A percentile compares a stretch with the other conserved stretches of the same genome.
Conservation (phyloP, 2,888 invertebrate genomes). For the Allolobophora icterica region DNA sequence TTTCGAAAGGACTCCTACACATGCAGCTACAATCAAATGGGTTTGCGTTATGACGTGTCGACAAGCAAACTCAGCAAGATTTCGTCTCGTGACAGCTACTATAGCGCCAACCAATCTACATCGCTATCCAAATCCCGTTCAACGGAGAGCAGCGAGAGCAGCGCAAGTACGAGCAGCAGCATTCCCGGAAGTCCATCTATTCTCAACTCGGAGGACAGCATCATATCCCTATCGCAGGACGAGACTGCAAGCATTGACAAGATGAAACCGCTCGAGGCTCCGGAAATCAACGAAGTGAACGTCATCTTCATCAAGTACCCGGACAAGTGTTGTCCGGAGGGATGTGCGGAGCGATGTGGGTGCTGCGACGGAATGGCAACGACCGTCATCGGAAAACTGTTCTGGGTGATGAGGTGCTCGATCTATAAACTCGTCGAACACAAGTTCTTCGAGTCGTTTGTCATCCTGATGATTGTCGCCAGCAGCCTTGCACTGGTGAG, state of each 20-base stretch:
- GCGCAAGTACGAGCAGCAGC: slow-evolving; percentile 12
- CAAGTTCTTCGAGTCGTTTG: slow-evolving; percentile 98
- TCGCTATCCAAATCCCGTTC: slow-evolving; percentile 32
- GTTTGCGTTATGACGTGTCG: slow-evolving; percentile 18
- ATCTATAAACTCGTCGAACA: slow-evolving; percentile 95
- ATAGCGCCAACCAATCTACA: slow-evolving; percentile 21
- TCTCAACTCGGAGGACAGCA: slow-evolving; percentile 32
- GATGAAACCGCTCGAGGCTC: slow-evolving; percentile 63
- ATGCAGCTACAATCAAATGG: not conserved
- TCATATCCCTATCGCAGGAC: slow-evolving; percentile 40
- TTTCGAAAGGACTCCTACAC: slow-evolving; percentile 4
- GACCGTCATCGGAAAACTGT: slow-evolving; percentile 91
- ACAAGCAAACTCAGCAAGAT: slow-evolving; percentile 44
- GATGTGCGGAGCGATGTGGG: slow-evolving; percentile 72
- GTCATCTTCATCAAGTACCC: slow-evolving; percentile 80
- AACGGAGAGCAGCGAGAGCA: slow-evolving; percentile 39
- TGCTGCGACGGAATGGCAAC: slow-evolving; percentile 67
- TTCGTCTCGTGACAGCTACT: slow-evolving; percentile 40
- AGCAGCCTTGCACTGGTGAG: slow-evolving; percentile 95
- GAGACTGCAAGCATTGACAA: slow-evolving; percentile 44
- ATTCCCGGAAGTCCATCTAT: not conserved
- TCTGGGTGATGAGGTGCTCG: slow-evolving; percentile 89
- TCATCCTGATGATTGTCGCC: slow-evolving; percentile 96
- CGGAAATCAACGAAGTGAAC: slow-evolving; percentile 81
- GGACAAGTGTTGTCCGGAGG: slow-evolving; percentile 90